These are phyloP conservation scores for Hesperia comma DNA, from an alignment of 2,888 invertebrate species.

Conservation along the genomic window DNA sequence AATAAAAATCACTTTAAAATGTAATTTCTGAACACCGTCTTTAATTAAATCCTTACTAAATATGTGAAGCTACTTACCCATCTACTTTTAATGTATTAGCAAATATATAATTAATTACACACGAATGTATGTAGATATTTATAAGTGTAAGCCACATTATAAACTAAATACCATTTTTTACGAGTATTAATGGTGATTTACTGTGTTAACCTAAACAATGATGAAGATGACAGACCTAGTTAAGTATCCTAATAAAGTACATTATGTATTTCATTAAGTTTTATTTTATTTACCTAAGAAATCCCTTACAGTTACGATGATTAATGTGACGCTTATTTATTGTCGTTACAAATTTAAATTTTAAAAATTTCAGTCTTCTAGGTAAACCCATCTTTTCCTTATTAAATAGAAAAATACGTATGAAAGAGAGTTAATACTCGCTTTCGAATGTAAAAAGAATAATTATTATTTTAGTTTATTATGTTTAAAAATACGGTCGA, in stretches of 20 bases:
- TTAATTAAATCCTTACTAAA: constrained; percentile 9
- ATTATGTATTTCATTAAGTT: constrained; percentile 65
- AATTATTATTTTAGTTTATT: too few relatives aligned
- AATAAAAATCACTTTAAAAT: too few relatives aligned
- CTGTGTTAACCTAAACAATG: constrained; percentile 67
- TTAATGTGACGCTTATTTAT: too few relatives aligned
- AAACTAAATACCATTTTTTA: constrained; percentile 57
- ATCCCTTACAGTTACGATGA: neutral
- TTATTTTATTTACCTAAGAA: constrained; percentile 45
- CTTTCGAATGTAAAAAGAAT: too few relatives aligned
- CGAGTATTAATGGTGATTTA: constrained; percentile 67
- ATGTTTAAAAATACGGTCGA: too few relatives aligned
- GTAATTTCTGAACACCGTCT: neutral
- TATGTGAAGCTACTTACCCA: neutral
- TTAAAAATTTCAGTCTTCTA: too few relatives aligned
- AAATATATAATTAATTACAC: constrained; percentile 11
- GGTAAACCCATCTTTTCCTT: too few relatives aligned
- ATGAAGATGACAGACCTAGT: constrained; percentile 71
- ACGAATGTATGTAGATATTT: constrained; percentile 28
- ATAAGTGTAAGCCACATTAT: constrained; percentile 28
- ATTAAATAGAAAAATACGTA: too few relatives aligned
- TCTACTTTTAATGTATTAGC: constrained; percentile 13
- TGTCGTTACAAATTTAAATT: too few relatives aligned
- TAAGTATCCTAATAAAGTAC: constrained; percentile 82
- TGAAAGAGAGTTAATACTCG: too few relatives aligned